Conservation (phyloP, 2,113 vertebrate genomes). For the Paradisaea rubra region DNA sequence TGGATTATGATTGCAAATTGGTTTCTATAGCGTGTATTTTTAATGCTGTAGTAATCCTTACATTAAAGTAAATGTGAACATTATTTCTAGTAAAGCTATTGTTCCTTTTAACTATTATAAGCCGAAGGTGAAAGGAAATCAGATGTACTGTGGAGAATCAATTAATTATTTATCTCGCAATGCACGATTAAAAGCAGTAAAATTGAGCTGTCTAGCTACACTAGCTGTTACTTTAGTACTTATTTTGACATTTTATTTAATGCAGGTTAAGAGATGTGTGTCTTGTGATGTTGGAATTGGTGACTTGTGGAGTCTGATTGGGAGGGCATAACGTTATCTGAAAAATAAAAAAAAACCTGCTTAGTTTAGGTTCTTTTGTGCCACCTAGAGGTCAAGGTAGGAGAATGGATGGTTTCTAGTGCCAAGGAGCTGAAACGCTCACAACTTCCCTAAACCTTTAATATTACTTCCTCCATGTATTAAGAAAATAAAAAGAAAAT, state of each 20-base stretch:
- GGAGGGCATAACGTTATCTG: neutral
- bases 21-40: neutral
- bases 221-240: neutral
- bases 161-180: neutral
- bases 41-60: neutral
- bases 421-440: neutral
- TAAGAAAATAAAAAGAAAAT: neutral
- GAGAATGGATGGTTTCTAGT: neutral
- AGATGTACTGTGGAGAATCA: neutral
- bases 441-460: neutral
- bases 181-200: neutral
- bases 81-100: neutral
- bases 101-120: neutral
- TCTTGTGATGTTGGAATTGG: neutral
- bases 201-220: neutral
- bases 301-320: neutral
- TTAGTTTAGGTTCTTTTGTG: conserved; percentile 14
- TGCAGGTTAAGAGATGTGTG: neutral
- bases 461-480: neutral
- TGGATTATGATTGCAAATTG: neutral
- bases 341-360: neutral
- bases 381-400: conserved; percentile 57
- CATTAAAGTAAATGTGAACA: neutral
- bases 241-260: neutral
- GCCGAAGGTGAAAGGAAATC: neutral